phyloP scores from a whole-genome alignment of 2,797 vertebrate genomes.

The Margarornis squamiger region DNA sequence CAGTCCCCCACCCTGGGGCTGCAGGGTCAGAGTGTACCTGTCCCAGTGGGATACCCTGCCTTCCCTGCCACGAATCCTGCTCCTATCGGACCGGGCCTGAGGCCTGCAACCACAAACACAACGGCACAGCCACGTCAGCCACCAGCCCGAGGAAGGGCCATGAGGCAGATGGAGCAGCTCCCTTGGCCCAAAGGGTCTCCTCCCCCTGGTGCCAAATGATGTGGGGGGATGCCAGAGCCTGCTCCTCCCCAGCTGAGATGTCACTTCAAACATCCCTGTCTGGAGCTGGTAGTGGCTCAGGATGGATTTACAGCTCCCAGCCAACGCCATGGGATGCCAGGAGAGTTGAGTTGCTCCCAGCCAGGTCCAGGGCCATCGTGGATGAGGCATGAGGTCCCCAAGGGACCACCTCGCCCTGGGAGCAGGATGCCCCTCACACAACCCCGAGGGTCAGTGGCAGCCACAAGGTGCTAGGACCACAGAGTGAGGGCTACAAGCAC shows the following conservation, averaged over 20 bases:
- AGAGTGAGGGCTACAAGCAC: background rate
- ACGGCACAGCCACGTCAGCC: background rate
- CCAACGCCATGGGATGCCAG: accelerated
- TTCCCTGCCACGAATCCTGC: slow-evolving; percentile 78
- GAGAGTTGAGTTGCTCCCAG: background rate
- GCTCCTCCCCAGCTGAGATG: background rate
- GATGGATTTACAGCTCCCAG: background rate
- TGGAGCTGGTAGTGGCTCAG: background rate
- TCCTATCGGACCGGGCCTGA: slow-evolving; percentile 74
- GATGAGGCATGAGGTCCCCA: background rate
- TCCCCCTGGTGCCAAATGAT: background rate
- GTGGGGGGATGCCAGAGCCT: background rate
- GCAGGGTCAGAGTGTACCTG: slow-evolving; percentile 74
- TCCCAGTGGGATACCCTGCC: slow-evolving; percentile 90
- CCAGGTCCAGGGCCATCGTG: background rate
- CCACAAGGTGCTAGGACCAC: background rate
- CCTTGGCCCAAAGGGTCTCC: background rate
- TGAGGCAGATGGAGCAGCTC: accelerated
- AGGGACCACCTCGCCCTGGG: background rate
- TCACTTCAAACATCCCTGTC: background rate
- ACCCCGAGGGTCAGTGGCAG: accelerated
- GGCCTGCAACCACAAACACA: slow-evolving; percentile 62
- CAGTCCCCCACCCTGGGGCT: background rate
- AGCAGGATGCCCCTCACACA: background rate
- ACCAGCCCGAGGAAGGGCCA: background rate